phyloP scores from a whole-genome alignment of 53 echinoderm and acorn worm genomes.

The Paracentrotus lividus region DNA sequence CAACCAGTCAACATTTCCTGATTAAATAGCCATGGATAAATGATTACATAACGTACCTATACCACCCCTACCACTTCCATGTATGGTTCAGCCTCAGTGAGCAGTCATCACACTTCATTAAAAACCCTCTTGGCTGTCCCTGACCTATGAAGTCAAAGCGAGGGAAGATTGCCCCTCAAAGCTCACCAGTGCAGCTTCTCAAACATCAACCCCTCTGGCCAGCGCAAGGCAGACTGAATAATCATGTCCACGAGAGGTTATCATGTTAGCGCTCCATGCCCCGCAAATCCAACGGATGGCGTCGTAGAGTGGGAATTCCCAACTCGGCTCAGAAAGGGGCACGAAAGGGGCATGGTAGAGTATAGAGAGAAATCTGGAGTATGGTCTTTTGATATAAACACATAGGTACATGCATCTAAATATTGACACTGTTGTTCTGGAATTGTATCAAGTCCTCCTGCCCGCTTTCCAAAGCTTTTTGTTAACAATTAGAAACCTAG shows the following conservation, averaged over 20 bases:
- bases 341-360: slow-evolving; percentile 15
- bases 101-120: slow-evolving; percentile 35
- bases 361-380: neutral
- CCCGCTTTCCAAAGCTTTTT: too few relatives aligned
- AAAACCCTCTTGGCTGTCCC: neutral
- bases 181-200: slow-evolving; percentile 12
- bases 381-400: too few relatives aligned
- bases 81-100: neutral
- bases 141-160: slow-evolving; percentile 32
- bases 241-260: slow-evolving; percentile 58
- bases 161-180: slow-evolving; percentile 28
- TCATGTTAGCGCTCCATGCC: slow-evolving; percentile 31
- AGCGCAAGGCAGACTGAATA: slow-evolving; percentile 26
- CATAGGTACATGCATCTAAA: too few relatives aligned
- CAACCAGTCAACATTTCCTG: neutral
- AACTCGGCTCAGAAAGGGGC: slow-evolving; percentile 6
- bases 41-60: slow-evolving; percentile 36
- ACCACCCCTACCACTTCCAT: neutral
- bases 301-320: slow-evolving; percentile 41
- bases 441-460: too few relatives aligned
- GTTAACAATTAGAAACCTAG: too few relatives aligned
- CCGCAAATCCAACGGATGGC: slow-evolving; percentile 47
- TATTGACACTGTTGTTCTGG: too few relatives aligned
- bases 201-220: slow-evolving; percentile 8
- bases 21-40: too few relatives aligned